Evolutionary conservation across 2,797 vertebrate species (phyloP).

Genomic region (Carcharodon carcharias): DNA sequence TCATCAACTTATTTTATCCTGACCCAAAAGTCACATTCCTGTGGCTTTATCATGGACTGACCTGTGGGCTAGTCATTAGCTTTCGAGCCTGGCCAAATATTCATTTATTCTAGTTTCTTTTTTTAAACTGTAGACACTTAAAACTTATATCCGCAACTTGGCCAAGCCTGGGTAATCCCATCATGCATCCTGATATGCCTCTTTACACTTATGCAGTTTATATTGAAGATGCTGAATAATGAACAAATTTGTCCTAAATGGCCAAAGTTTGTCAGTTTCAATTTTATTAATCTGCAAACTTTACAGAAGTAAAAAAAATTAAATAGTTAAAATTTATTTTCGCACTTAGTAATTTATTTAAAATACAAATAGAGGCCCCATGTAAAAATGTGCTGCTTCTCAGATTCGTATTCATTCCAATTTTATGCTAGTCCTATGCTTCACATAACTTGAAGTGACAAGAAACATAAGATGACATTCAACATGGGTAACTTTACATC

Average conservation of each 20-base stretch:
- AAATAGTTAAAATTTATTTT: constrained; percentile 21
- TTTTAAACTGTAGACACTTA: too few relatives aligned
- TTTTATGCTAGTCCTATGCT: not conserved
- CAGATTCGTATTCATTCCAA: not conserved
- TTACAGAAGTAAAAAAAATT: constrained; percentile 20
- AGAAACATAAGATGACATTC: not conserved
- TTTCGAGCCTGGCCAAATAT: too few relatives aligned
- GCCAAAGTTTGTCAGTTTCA: not conserved
- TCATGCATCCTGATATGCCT: too few relatives aligned
- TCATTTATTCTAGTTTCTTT: too few relatives aligned
- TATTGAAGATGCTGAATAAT: not conserved
- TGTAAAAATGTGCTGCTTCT: not conserved
- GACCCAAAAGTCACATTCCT: too few relatives aligned
- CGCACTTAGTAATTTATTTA: not conserved
- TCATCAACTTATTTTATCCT: too few relatives aligned
- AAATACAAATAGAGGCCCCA: not conserved
- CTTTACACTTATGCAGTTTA: not conserved
- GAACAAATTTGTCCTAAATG: too few relatives aligned
- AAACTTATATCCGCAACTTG: too few relatives aligned
- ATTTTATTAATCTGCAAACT: constrained; percentile 14
- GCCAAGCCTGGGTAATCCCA: too few relatives aligned
- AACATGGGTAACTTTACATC: not conserved
- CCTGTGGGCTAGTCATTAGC: too few relatives aligned
- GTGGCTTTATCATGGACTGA: too few relatives aligned
- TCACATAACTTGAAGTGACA: not conserved